These are phyloP conservation scores for Drosophila neoperkinsi DNA, from an alignment of 2,888 invertebrate genomes.

Conservation along the genomic window DNA sequence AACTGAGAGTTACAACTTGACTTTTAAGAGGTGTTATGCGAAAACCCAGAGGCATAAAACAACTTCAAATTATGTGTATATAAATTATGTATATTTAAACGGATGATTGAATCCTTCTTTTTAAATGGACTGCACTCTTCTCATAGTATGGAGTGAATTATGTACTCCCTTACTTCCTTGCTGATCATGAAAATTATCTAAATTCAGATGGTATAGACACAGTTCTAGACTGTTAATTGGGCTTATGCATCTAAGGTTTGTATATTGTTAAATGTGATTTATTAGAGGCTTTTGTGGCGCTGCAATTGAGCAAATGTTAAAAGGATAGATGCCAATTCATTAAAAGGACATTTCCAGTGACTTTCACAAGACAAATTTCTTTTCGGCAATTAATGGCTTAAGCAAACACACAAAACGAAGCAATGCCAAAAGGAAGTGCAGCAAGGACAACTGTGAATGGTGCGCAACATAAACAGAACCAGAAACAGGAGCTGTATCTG, in stretches of 20 bases:
- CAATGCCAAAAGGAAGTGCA: conserved; percentile 31
- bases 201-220: not conserved
- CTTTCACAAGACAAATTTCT: conserved; percentile 43
- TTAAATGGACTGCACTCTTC: not conserved
- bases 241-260: conserved; percentile 4
- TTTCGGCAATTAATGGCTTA: conserved; percentile 67
- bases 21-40: not conserved
- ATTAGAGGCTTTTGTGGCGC: conserved; percentile 33
- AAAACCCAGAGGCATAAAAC: not conserved
- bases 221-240: conserved; percentile 10
- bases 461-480: conserved; percentile 15
- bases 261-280: conserved; percentile 27
- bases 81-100: not conserved
- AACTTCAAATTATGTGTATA: not conserved
- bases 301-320: conserved; percentile 47
- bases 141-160: too few relatives aligned
- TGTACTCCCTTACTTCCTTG: not conserved
- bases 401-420: conserved; percentile 37
- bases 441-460: conserved; percentile 23
- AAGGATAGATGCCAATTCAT: conserved; percentile 54
- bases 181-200: not conserved
- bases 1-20: conserved; percentile 15
- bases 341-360: conserved; percentile 51
- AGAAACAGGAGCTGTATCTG: conserved; percentile 11
- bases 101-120: not conserved